phyloP scores from a whole-genome alignment of 2,888 invertebrate species.

The Tetranychus piercei region DNA sequence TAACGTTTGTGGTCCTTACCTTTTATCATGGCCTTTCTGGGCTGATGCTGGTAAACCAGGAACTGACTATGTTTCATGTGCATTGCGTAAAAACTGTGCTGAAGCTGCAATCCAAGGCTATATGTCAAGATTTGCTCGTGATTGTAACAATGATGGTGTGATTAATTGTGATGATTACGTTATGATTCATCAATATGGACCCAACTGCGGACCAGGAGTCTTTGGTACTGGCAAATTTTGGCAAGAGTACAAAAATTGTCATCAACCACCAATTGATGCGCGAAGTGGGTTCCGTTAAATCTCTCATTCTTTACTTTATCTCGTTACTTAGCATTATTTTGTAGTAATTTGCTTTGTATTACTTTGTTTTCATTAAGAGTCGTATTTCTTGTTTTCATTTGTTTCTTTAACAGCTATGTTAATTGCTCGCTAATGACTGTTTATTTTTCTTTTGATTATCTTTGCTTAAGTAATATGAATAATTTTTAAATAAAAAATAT shows the following conservation, averaged over 20 bases:
- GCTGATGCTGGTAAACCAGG: conserved; percentile 44
- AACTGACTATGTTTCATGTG: conserved; percentile 48
- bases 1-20: conserved; percentile 57
- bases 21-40: conserved; percentile 75
- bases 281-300: conserved; percentile 9
- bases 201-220: conserved; percentile 17
- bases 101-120: conserved; percentile 56
- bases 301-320: background rate
- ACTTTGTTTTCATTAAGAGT: too few relatives aligned
- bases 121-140: conserved; percentile 39
- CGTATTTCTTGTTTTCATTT: background rate
- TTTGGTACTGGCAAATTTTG: conserved; percentile 21
- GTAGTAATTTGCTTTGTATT: too few relatives aligned
- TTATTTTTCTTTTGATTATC: background rate
- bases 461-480: background rate
- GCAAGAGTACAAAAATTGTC: conserved; percentile 21
- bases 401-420: background rate
- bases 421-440: background rate
- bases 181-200: conserved; percentile 26
- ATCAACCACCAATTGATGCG: conserved; percentile 6
- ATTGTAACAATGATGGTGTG: conserved; percentile 24
- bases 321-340: background rate
- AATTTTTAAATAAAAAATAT: background rate
- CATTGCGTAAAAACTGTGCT: conserved; percentile 55
- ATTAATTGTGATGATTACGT: conserved; percentile 26